Conservation (phyloP, 2,888 invertebrate species). For the Marronus borbonicus region DNA sequence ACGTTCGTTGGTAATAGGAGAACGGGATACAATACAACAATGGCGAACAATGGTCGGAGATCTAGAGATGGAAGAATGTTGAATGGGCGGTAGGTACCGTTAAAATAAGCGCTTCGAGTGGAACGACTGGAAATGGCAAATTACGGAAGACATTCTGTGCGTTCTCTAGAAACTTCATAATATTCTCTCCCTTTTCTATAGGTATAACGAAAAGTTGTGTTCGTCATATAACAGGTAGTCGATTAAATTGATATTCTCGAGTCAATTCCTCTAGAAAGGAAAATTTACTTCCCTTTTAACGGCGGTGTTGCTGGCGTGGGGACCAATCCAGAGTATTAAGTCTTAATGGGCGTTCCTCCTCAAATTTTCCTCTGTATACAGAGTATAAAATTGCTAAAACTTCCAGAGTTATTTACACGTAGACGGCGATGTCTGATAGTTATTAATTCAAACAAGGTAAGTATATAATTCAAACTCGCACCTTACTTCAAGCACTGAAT, state of each 20-base stretch:
- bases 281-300: neutral
- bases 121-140: slow-evolving; percentile 29
- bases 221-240: slow-evolving; percentile 15
- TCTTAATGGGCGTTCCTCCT: no score
- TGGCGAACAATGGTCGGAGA: slow-evolving; percentile 28
- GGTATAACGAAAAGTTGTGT: neutral
- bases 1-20: slow-evolving; percentile 23
- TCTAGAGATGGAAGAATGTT: slow-evolving; percentile 18
- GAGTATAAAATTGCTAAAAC: no score
- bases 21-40: slow-evolving; percentile 32
- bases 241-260: slow-evolving; percentile 23
- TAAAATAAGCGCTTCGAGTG: slow-evolving; percentile 7
- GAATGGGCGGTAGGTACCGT: slow-evolving; percentile 19
- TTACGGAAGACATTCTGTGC: slow-evolving; percentile 9
- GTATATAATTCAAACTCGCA: no score
- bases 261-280: neutral
- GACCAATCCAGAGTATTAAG: neutral
- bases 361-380: no score
- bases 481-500: no score
- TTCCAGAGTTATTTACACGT: no score
- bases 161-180: slow-evolving; percentile 9
- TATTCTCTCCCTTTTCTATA: neutral
- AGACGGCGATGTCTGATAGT: no score
- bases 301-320: neutral
- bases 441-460: no score